These are phyloP conservation scores for Illadopsis cleaveri DNA, from an alignment of 2,113 vertebrate genomes.

Conservation along the genomic window DNA sequence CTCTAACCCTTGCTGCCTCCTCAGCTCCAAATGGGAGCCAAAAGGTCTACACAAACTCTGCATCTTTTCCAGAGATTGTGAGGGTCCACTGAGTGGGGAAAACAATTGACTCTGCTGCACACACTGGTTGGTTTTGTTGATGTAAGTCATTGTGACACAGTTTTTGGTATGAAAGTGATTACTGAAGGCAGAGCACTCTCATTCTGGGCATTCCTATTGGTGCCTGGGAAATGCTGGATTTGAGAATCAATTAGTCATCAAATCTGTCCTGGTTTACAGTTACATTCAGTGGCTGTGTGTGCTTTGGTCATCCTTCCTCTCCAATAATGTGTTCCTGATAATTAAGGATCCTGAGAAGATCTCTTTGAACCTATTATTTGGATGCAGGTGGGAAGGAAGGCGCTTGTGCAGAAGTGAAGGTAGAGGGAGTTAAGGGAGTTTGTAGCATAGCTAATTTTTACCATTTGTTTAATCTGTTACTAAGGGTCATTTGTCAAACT, in stretches of 20 bases:
- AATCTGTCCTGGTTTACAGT: conserved; percentile 9
- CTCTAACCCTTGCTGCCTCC: neutral
- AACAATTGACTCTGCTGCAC: neutral
- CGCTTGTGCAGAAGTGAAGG: neutral
- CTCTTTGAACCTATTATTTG: neutral
- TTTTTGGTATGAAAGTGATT: neutral
- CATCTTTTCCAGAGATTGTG: neutral
- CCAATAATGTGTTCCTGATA: conserved; percentile 1
- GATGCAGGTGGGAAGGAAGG: neutral
- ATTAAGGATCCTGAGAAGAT: conserved; percentile 28
- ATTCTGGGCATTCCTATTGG: neutral
- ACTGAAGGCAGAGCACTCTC: neutral
- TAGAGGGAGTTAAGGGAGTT: conserved; percentile 12
- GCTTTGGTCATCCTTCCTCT: conserved; percentile 32
- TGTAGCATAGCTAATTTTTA: conserved; percentile 57
- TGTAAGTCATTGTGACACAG: neutral
- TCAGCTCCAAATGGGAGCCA: neutral
- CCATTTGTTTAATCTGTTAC: conserved; percentile 71
- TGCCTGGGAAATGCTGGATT: neutral
- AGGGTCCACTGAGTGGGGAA: neutral
- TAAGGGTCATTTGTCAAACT: conserved; percentile 60
- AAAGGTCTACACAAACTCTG: neutral
- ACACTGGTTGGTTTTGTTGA: neutral
- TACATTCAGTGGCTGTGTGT: neutral
- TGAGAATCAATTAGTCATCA: neutral